These are phyloP conservation scores for Megaceryle maxima DNA, from an alignment of 2,113 vertebrate species.

Conservation along the genomic window DNA sequence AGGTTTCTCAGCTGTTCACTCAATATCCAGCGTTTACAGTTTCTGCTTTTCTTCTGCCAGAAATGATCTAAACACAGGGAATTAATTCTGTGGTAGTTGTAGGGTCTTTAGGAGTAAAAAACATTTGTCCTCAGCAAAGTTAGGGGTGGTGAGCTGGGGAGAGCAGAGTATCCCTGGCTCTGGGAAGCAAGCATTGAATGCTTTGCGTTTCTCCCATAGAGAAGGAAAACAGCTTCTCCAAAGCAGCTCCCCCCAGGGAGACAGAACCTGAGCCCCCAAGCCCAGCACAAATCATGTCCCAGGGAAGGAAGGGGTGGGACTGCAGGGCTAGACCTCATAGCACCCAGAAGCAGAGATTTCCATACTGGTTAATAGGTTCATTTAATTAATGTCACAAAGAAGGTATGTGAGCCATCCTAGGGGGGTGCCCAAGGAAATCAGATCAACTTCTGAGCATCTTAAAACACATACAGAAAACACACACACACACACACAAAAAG, in stretches of 20 bases:
- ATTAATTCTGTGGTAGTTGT: fast-evolving
- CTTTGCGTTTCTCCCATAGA: not conserved
- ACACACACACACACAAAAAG: no score
- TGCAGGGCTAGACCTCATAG: fast-evolving
- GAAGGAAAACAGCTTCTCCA: not conserved
- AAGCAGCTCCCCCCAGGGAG: no score
- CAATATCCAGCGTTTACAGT: not conserved
- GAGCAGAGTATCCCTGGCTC: not conserved
- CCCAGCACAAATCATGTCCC: not conserved
- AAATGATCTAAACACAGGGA: fast-evolving
- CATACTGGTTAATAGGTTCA: fast-evolving
- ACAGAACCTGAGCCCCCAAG: no score
- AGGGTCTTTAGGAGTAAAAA: not conserved
- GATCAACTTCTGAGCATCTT: not conserved
- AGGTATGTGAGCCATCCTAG: no score
- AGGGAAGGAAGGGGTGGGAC: not conserved
- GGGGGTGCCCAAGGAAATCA: not conserved
- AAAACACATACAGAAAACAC: not conserved
- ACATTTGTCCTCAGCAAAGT: not conserved
- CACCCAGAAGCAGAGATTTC: not conserved
- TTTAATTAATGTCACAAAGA: not conserved
- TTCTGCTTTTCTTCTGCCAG: not conserved
- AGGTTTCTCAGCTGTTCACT: not conserved
- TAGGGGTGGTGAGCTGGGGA: not conserved
- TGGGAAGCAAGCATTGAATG: fast-evolving